Evolutionary conservation across 1,140 invertebrate genomes (phyloP), one percentile per base, ranked within the genome.

Genomic region (Alviniconcha marisindica): DNA sequence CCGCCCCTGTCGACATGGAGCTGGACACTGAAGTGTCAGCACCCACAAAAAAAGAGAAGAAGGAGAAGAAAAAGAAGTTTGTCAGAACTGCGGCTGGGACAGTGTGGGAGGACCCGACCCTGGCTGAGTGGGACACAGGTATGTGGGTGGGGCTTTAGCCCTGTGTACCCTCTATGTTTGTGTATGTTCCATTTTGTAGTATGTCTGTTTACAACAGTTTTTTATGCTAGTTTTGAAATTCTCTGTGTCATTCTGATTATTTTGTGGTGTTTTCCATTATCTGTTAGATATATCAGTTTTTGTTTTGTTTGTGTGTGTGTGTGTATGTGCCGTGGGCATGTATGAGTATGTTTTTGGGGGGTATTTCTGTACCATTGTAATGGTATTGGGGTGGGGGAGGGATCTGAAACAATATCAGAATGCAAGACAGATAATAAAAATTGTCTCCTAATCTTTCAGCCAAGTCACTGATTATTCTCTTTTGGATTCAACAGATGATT

Each of bases 41-140:
- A 28, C 18, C 21, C 54, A 82, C 48, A 12, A 91, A 91, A 63
- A 91, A 91, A 71, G 92, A 93, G 76, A 95, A 94, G 86, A 95
- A 94, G 87, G 95, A 94, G 91, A 97, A 96, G 91, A 95, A 95
- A 77, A 96, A 96, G 87, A 95, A 96, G 92, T 95, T 97, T 56
- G 95, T 99, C 51, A 94, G 98, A 69, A 97, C 96, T 87, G 98
- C 98, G 10, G 98, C 98, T 54, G 98, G 98, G 3, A 95, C 96
- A 87, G 96, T 96, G 1, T 99, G 98, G 98, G 98, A 99, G 93
- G 98, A 99, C 94, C 94, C 95, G 56, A 97, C 97, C 0, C 93
- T 99, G 36, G 91, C 95, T 21, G 98, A 99, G 89, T 99, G 98
- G 98, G 96, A 97, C 78, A 96, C 97, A 90, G 95, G 95, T 96